These are phyloP conservation scores for Itoplectis maculator DNA, from an alignment of 2,888 invertebrate species.

Conservation along the genomic window DNA sequence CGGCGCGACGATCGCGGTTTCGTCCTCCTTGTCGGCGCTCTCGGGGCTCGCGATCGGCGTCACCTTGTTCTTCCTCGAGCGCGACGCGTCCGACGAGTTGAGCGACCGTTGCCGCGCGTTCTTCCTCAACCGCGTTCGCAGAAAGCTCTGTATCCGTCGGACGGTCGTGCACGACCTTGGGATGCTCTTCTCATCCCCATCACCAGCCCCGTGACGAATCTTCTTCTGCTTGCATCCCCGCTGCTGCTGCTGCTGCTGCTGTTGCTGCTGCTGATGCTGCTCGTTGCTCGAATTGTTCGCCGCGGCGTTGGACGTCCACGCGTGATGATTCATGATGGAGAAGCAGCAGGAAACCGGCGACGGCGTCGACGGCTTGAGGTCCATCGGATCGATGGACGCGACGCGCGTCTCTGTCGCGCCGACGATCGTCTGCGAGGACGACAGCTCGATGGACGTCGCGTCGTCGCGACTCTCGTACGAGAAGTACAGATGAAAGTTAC, in stretches of 20 bases:
- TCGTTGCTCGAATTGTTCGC: constrained; percentile 56
- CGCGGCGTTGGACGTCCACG: constrained; percentile 56
- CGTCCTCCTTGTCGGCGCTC: constrained; percentile 46
- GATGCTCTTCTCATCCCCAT: constrained; percentile 57
- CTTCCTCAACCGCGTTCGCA: constrained; percentile 78
- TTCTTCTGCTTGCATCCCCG: constrained; percentile 59
- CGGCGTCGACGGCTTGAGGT: constrained; percentile 80
- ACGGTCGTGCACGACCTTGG: constrained; percentile 78
- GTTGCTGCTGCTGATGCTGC: too few species aligned
- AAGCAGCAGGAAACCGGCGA: constrained; percentile 83
- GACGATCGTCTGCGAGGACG: constrained; percentile 72
- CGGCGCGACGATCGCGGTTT: constrained; percentile 18
- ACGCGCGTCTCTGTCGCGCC: constrained; percentile 39
- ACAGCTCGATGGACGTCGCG: constrained; percentile 79
- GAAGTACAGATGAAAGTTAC: constrained; percentile 81
- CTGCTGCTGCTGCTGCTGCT: too few species aligned
- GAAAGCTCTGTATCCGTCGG: constrained; percentile 79
- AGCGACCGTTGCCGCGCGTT: constrained; percentile 74
- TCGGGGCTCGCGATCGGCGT: constrained; percentile 72
- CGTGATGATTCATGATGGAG: constrained; percentile 76
- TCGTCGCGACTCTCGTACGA: constrained; percentile 80
- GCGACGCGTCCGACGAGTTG: constrained; percentile 68
- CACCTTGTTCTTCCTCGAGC: constrained; percentile 75
- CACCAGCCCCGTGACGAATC: constrained; percentile 48
- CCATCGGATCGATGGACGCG: constrained; percentile 64